Percentiles rank a stretch among this genome's conserved stretches.
These are phyloP conservation scores for Nannospalax galili DNA, from an alignment of 2,113 vertebrate species.

Conservation along the genomic window DNA sequence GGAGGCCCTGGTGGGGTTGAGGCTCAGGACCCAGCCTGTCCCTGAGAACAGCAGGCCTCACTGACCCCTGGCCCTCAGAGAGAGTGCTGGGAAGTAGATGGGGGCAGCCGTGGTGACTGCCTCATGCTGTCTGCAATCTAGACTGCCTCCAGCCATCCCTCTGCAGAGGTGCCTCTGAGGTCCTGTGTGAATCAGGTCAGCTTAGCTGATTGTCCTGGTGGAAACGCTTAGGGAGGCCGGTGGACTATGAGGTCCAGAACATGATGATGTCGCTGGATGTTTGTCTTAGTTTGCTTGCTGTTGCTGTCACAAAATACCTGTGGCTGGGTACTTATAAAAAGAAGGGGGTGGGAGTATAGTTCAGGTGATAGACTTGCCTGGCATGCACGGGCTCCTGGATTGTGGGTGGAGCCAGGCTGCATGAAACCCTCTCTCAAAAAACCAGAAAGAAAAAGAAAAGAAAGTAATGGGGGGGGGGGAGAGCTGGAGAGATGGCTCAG, in stretches of 20 bases:
- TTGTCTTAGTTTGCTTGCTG: background rate
- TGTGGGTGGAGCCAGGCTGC: too few relatives aligned
- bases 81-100: background rate
- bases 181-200: background rate
- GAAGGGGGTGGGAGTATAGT: too few relatives aligned
- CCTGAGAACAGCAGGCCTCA: background rate
- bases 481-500: too few relatives aligned
- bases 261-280: background rate
- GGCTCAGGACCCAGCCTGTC: background rate
- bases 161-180: background rate
- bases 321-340: background rate
- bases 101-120: background rate
- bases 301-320: background rate
- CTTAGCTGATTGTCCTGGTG: background rate
- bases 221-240: too few relatives aligned
- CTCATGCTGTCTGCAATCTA: background rate
- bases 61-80: too few relatives aligned
- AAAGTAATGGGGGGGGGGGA: too few relatives aligned
- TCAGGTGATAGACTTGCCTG: background rate
- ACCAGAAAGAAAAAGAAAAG: background rate
- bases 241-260: background rate
- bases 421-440: background rate
- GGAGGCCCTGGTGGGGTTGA: rapidly evolving
- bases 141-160: background rate
- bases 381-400: too few relatives aligned